Evolutionary conservation across 2,888 invertebrate genomes (phyloP).

Genomic region (Sminthurides aquaticus): DNA sequence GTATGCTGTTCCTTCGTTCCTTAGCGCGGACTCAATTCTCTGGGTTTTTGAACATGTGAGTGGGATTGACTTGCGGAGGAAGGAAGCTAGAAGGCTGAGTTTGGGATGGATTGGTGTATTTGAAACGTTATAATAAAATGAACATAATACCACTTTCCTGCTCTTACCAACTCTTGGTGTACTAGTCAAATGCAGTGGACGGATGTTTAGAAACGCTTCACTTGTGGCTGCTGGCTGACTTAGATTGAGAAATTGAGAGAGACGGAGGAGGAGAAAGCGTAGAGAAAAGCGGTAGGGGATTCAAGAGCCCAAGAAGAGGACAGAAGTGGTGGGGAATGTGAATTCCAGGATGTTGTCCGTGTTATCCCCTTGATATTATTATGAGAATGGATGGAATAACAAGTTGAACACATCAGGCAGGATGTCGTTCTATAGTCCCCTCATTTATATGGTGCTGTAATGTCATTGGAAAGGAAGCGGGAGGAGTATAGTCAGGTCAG

Average conservation of each 20-base stretch:
- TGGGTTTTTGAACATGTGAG: too few species aligned
- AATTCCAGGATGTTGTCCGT: too few species aligned
- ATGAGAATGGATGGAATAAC: not conserved
- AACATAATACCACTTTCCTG: not conserved
- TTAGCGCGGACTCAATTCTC: too few species aligned
- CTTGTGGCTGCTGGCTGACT: slow-evolving; percentile 21
- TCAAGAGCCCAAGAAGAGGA: too few species aligned
- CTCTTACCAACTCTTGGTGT: not conserved
- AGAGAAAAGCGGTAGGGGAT: too few species aligned
- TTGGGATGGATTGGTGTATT: not conserved
- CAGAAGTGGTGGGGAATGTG: too few species aligned
- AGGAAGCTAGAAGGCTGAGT: too few species aligned
- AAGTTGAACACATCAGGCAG: not conserved
- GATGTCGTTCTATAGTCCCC: not conserved
- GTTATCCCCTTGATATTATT: not conserved
- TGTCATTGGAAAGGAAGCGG: too few species aligned
- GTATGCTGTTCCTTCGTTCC: too few species aligned
- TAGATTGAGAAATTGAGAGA: slow-evolving; percentile 20
- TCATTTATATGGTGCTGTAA: not conserved
- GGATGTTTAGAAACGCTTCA: slow-evolving; percentile 12
- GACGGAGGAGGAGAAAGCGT: too few species aligned
- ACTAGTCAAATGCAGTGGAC: slow-evolving; percentile 23
- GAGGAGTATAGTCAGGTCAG: not conserved
- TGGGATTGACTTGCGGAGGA: too few species aligned
- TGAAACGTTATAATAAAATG: not conserved